Percentiles rank a stretch among this genome's conserved stretches.
These are phyloP conservation scores for Cordilura impudica DNA, from an alignment of 2,888 invertebrate genomes.

Conservation along the genomic window DNA sequence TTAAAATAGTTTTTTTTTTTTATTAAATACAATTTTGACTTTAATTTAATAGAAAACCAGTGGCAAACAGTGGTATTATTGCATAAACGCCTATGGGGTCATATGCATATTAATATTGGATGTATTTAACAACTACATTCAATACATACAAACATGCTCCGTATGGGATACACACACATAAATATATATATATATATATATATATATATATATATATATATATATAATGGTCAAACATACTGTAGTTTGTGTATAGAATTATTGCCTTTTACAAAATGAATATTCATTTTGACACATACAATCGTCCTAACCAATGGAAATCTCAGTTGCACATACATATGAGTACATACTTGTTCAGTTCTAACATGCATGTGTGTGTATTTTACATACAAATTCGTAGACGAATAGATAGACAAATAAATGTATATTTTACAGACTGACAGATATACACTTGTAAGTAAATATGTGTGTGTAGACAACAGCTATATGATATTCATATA, in stretches of 20 bases:
- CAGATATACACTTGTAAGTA: neutral
- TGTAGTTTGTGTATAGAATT: neutral
- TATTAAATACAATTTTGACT: constrained; percentile 44
- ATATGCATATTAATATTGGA: constrained; percentile 60
- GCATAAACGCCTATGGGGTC: constrained; percentile 62
- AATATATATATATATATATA: neutral
- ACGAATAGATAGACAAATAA: constrained; percentile 18
- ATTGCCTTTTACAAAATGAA: constrained; percentile 54
- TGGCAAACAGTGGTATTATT: constrained; percentile 60
- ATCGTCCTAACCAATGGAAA: constrained; percentile 46
- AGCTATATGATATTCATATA: constrained; percentile 40
- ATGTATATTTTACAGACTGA: constrained; percentile 5
- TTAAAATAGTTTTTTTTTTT: neutral
- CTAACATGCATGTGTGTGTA: neutral
- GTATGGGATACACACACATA: neutral
- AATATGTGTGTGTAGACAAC: constrained; percentile 23
- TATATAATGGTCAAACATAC: neutral
- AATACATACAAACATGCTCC: neutral
- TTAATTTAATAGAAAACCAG: constrained; percentile 61
- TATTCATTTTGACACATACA: constrained; percentile 61
- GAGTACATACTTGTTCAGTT: neutral
- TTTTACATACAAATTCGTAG: constrained; percentile 22
- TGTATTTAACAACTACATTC: constrained; percentile 39
- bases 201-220: neutral
- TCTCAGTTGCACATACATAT: constrained; percentile 30